Evolutionary conservation across 1,140 invertebrate genomes (phyloP), one percentile per base, ranked within the genome.

Genomic region (Probaryconus sp.): DNA sequence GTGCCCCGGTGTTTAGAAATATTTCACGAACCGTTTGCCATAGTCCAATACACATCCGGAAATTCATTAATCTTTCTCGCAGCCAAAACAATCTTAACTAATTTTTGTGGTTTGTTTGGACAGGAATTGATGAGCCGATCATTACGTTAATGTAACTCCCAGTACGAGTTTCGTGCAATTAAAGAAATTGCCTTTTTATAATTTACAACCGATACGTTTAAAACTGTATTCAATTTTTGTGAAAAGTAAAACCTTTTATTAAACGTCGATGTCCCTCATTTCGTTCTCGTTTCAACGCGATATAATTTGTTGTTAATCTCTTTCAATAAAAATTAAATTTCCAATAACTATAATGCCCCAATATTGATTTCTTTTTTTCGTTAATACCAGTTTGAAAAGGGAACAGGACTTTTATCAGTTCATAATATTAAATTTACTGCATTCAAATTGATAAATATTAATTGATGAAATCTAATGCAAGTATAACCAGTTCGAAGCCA

Each of bases 1-100:
- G 70, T 42, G 72, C 71, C 64, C 68, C 17, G 28, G 72, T 81
- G 82, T 85, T 87, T 86, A 86, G 85, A 86, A 86, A 86, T 85
- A 83, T 85, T 85, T 84, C 78, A 81, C 58, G 64, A 72, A 78
- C 65, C 76, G 76, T 77, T 79, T 50, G 67, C 63, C 79, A 79
- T 80, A 80, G 79, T 56, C 48, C 40, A 70, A 69, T 76, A 69
- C 67, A 37, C 38, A 53, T 75, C 58, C 70, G 61, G 58, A 79
- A 82, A 82, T 86, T 83, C 79, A 78, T 85, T 84, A 83, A 81
- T 84, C 79, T 79, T 21, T 9, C 47, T 11, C 73, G 82, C 84
- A 86, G 81, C 77, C 85, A 80, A 87, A 87, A 87, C 85, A 87
- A 81, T 65, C 42, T 37, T 55, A 61, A 56, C 48, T 30, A 68